phyloP scores from a whole-genome alignment of 1,140 invertebrate species.

The Drosophila ficusphila region DNA sequence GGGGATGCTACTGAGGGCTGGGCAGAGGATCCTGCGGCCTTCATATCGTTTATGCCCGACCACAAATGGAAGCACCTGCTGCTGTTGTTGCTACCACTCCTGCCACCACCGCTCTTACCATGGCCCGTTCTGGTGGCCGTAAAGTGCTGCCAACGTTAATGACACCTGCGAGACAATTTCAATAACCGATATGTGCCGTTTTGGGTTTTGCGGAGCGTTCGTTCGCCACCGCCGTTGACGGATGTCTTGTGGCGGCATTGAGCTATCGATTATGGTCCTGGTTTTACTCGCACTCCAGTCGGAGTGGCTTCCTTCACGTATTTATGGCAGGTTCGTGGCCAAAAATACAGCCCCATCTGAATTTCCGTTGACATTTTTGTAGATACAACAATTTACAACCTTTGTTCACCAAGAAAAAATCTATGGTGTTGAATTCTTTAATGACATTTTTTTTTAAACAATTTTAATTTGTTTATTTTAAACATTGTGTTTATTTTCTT shows the following conservation, averaged over 20 bases:
- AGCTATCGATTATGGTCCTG: constrained; percentile 50
- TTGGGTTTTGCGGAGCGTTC: constrained; percentile 41
- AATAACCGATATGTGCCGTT: constrained; percentile 75
- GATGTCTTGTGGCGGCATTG: constrained; percentile 34
- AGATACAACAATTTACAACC: too few species aligned
- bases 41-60: constrained; percentile 44
- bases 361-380: too few species aligned
- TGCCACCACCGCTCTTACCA: neutral
- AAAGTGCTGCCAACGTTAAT: constrained; percentile 64
- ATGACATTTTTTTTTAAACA: too few species aligned
- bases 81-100: constrained; percentile 4
- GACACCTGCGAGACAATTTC: constrained; percentile 80
- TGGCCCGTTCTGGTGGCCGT: constrained; percentile 11
- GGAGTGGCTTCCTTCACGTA: neutral
- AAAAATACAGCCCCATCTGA: neutral
- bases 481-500: too few species aligned
- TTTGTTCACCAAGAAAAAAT: too few species aligned
- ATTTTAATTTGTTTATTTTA: too few species aligned
- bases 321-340: neutral
- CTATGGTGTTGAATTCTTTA: too few species aligned
- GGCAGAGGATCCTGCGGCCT: constrained; percentile 12
- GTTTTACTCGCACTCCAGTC: constrained; percentile 12
- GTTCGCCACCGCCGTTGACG: constrained; percentile 9
- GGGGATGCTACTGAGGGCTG: neutral
- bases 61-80: constrained; percentile 74